Evolutionary conservation across 2,888 invertebrate genomes (phyloP), one percentile per base, ranked within the genome.

Genomic region (Drosophila prostipennis): DNA sequence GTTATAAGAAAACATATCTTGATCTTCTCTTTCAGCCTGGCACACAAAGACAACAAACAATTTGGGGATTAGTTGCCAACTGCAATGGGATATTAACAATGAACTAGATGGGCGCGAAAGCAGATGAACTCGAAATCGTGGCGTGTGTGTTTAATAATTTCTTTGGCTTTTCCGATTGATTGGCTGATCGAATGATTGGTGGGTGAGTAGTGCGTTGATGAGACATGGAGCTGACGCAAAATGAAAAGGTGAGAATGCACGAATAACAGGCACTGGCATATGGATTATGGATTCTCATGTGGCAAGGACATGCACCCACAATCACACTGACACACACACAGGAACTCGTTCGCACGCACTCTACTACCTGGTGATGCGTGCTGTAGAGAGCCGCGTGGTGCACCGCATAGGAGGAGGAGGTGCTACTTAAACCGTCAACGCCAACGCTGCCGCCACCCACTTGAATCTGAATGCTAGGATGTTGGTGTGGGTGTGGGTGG

Each of bases 361-460:
- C 83, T 53, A 89, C 89, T 91, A 91, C 91, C 91, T 91, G 91
- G 88, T 91, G 91, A 90, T 91, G 91, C 86, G 89, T 90, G 90
- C 88, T 91, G 81, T 72, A 83, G 53, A 84, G 82, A 78, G 84
- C 80, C 77, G 84, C 80, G 72, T 86, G 79, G 74, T 88, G 84
- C 80, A 80, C 77, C 70, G 72, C 89, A 76, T 74, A 79, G 69
- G 78, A 74, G 64, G 72, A 58, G 56, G 73, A 72, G 61, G 69
- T 67, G 82, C 84, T 84, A 84, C 71, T 79, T 65, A 82, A 82
- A 75, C 82, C 81, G 55, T 80, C 84, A 49, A 55, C 69, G 77
- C 72, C 74, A 54, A 63, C 65, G 54, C 64, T 69, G 34, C 60
- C 59, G 45, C 51, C 72, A 60, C 75, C 82, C 57, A 77, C 75